Percentiles rank a stretch among this genome's conserved stretches.
phyloP scores from a whole-genome alignment of 2,113 vertebrate species.

The Narcine bancroftii region DNA sequence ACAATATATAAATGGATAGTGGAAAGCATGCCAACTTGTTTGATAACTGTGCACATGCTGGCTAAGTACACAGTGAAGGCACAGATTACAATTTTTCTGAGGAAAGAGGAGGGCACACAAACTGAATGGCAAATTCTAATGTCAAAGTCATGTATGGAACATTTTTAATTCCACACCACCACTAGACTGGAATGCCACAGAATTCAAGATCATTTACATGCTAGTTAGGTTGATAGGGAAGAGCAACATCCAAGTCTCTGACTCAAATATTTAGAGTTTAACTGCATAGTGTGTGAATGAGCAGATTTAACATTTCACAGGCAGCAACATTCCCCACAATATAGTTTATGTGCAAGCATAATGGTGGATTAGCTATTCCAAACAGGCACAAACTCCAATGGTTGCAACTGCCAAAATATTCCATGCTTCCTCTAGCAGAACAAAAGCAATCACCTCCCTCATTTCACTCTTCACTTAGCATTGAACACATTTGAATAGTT shows the following conservation, averaged over 20 bases:
- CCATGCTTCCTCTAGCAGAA: neutral
- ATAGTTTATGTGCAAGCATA: neutral
- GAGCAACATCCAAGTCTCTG: neutral
- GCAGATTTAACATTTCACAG: neutral
- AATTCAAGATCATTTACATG: neutral
- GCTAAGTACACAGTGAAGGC: neutral
- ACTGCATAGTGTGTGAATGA: neutral
- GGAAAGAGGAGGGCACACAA: too few species aligned
- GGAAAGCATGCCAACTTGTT: neutral
- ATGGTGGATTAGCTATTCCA: neutral
- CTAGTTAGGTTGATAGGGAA: neutral
- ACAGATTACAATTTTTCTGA: neutral
- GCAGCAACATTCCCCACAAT: neutral
- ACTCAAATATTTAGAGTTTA: neutral
- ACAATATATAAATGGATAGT: neutral
- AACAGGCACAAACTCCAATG: slow-evolving; percentile 13
- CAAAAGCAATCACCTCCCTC: neutral
- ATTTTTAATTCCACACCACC: neutral
- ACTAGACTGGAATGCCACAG: neutral
- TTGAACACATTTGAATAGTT: neutral
- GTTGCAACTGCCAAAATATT: slow-evolving; percentile 17
- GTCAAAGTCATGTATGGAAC: too few species aligned
- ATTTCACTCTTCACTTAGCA: neutral
- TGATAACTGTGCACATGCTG: neutral
- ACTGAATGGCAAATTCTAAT: too few species aligned